These are phyloP conservation scores for Aythya baeri DNA, from an alignment of 2,113 vertebrate species.

Conservation along the genomic window DNA sequence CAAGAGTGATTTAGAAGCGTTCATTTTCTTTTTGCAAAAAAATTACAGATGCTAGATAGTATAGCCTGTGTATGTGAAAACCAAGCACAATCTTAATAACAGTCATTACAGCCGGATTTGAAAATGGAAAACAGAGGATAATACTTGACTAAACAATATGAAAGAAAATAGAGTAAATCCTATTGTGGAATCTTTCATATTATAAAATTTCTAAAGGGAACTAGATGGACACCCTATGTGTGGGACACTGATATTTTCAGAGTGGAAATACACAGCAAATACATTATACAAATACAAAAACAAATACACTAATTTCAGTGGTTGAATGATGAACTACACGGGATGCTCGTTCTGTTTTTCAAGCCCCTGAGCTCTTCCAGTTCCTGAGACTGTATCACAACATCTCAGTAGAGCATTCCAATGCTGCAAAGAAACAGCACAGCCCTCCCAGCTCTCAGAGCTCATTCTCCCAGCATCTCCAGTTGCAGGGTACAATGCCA, in stretches of 20 bases:
- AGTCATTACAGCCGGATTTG: neutral
- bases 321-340: neutral
- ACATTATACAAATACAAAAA: neutral
- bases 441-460: neutral
- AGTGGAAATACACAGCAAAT: neutral
- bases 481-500: neutral
- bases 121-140: neutral
- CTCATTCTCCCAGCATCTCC: neutral
- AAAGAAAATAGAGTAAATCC: neutral
- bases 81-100: fast-evolving
- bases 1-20: neutral
- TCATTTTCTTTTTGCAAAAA: neutral
- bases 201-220: neutral
- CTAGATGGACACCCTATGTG: neutral
- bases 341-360: neutral
- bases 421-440: neutral
- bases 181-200: neutral
- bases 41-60: neutral
- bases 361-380: neutral
- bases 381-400: neutral
- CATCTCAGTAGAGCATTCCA: neutral
- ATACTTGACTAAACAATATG: neutral
- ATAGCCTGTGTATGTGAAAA: neutral
- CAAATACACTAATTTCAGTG: neutral
- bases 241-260: neutral